phyloP scores from a whole-genome alignment of 2,888 invertebrate species.

The Habrosyne pyritoides region DNA sequence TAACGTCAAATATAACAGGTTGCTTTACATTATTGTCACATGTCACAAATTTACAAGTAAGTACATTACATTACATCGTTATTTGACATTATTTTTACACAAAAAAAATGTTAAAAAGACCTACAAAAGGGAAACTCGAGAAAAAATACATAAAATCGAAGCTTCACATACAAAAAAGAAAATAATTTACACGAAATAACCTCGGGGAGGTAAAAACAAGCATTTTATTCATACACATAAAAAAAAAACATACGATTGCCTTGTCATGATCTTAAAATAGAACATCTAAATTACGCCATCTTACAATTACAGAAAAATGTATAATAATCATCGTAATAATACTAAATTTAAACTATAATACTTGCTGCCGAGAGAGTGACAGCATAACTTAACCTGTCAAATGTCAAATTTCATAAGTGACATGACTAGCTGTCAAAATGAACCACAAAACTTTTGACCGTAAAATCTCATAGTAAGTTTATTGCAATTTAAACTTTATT shows the following conservation, averaged over 20 bases:
- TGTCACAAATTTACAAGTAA: constrained; percentile 39
- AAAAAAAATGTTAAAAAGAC: constrained; percentile 34
- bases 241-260: constrained; percentile 65
- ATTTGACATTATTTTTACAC: constrained; percentile 28
- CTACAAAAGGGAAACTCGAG: constrained; percentile 52
- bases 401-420: constrained; percentile 61
- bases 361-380: constrained; percentile 50
- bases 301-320: constrained; percentile 66
- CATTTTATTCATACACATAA: constrained; percentile 53
- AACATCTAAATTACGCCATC: constrained; percentile 82
- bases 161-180: constrained; percentile 62
- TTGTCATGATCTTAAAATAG: constrained; percentile 78
- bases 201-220: constrained; percentile 56
- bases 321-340: constrained; percentile 58
- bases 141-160: constrained; percentile 53
- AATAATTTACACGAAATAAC: constrained; percentile 66
- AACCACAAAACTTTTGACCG: constrained; percentile 32
- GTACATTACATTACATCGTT: constrained; percentile 39
- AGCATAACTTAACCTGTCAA: constrained; percentile 52
- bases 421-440: constrained; percentile 76
- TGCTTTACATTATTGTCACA: constrained; percentile 25
- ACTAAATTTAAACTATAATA: constrained; percentile 68
- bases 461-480: constrained; percentile 25
- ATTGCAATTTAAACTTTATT: constrained; percentile 1
- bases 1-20: constrained; percentile 42